Percentiles rank a stretch among this genome's conserved stretches.
Evolutionary conservation across 2,888 invertebrate species (phyloP).

Genomic region (Tenthredo mesomela): DNA sequence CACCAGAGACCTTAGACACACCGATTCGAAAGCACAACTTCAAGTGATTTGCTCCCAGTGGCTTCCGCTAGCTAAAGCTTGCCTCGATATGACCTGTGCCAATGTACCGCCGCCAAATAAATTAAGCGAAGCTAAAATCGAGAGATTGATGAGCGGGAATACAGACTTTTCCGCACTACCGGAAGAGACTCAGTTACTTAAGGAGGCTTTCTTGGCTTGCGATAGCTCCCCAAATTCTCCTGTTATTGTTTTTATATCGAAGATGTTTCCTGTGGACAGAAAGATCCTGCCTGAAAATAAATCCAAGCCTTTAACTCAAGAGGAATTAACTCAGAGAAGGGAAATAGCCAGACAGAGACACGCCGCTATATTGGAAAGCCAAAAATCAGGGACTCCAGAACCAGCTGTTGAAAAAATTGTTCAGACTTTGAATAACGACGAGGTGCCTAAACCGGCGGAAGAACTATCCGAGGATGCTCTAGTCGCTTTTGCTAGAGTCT

Average conservation of each 20-base stretch:
- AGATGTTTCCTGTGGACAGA: slow-evolving; percentile 93
- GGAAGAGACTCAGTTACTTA: slow-evolving; percentile 85
- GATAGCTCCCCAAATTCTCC: slow-evolving; percentile 83
- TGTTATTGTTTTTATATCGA: slow-evolving; percentile 88
- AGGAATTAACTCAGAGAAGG: slow-evolving; percentile 86
- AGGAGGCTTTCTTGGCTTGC: slow-evolving; percentile 86
- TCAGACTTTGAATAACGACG: slow-evolving; percentile 45
- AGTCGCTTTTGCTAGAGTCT: slow-evolving; percentile 95
- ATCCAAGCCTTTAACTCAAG: slow-evolving; percentile 86
- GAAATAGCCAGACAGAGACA: slow-evolving; percentile 85
- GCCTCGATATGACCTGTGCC: slow-evolving; percentile 90
- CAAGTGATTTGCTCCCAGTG: slow-evolving; percentile 93
- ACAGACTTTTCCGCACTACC: slow-evolving; percentile 85
- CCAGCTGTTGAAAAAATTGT: neutral
- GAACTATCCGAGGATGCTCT: slow-evolving; percentile 82
- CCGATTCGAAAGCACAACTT: slow-evolving; percentile 88
- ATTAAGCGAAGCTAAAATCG: slow-evolving; percentile 88
- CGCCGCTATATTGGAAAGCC: slow-evolving; percentile 79
- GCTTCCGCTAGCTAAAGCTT: slow-evolving; percentile 91
- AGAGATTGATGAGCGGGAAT: slow-evolving; percentile 88
- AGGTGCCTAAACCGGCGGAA: slow-evolving; percentile 54
- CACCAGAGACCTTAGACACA: slow-evolving; percentile 88
- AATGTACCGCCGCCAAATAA: slow-evolving; percentile 91
- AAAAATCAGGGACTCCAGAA: slow-evolving; percentile 67
- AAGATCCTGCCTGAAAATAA: slow-evolving; percentile 89